A percentile compares a stretch with the other conserved stretches of the same genome.
phyloP scores from a whole-genome alignment of 2,797 vertebrate genomes.

The Channallabes apus region DNA sequence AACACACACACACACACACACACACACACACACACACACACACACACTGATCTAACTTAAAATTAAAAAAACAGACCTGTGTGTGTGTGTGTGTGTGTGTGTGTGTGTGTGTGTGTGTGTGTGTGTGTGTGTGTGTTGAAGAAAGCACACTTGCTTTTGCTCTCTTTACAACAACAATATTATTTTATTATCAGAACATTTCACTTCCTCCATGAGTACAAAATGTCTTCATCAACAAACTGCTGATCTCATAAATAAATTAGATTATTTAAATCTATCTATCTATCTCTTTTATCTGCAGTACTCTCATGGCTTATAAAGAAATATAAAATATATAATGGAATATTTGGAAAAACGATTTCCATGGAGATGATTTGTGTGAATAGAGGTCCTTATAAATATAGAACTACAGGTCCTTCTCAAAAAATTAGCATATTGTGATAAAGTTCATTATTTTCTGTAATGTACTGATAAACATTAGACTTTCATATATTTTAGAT shows the following conservation, averaged over 20 bases:
- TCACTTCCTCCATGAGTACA: not conserved
- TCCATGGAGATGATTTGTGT: not conserved
- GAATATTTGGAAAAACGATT: not conserved
- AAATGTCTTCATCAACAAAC: not conserved
- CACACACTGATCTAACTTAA: no score
- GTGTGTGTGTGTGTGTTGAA: not conserved
- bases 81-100: not conserved
- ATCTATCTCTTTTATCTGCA: not conserved
- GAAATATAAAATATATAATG: not conserved
- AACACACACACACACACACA: no score
- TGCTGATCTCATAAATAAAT: not conserved
- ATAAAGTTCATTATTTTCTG: no score
- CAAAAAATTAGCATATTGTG: no score
- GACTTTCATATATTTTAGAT: no score
- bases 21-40: no score
- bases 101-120: no score
- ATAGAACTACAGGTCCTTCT: not conserved
- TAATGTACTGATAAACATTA: no score
- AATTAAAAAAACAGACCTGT: no score
- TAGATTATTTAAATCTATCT: not conserved
- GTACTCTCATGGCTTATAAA: not conserved
- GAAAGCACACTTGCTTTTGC: not conserved
- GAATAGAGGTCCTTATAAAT: not conserved
- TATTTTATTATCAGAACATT: not conserved
- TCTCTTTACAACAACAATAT: not conserved